phyloP scores from a whole-genome alignment of 2,113 vertebrate species.

The Silurus meridionalis region DNA sequence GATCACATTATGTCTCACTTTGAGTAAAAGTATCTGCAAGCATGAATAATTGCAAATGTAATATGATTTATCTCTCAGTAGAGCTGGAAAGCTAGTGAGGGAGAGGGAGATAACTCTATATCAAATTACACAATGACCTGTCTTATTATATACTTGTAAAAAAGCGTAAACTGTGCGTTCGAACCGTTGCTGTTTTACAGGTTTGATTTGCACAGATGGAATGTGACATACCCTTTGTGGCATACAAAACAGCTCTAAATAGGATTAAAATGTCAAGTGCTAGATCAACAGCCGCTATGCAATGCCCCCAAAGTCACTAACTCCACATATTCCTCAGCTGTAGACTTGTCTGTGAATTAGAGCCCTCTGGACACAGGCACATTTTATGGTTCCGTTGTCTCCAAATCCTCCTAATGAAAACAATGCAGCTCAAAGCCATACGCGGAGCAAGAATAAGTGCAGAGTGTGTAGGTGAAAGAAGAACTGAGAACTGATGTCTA shows the following conservation, averaged over 20 bases:
- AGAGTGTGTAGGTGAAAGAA: slow-evolving; percentile 23
- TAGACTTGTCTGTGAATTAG: slow-evolving; percentile 62
- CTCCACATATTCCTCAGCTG: slow-evolving; percentile 50
- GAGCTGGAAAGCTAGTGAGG: not conserved
- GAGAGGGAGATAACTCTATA: not conserved
- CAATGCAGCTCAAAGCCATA: not conserved
- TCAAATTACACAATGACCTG: not conserved
- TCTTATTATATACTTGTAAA: slow-evolving; percentile 31
- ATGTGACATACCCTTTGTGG: slow-evolving; percentile 55
- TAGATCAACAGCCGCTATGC: slow-evolving; percentile 51
- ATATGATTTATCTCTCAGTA: not conserved
- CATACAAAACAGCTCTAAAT: slow-evolving; percentile 55
- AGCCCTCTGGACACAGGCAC: slow-evolving; percentile 57
- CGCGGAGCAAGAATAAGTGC: slow-evolving; percentile 30
- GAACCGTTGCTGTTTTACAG: slow-evolving; percentile 18
- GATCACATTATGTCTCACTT: not conserved
- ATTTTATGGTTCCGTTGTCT: slow-evolving; percentile 57
- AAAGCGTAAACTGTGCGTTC: not conserved
- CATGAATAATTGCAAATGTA: not conserved
- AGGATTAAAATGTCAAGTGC: slow-evolving; percentile 52
- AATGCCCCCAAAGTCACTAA: slow-evolving; percentile 52
- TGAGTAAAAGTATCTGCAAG: not conserved
- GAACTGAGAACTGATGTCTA: not conserved
- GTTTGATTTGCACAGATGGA: slow-evolving; percentile 51
- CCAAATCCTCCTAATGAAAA: slow-evolving; percentile 61